A percentile compares a stretch with the other conserved stretches of the same genome.
Evolutionary conservation across 2,113 vertebrate species (phyloP).

Genomic region (Lagopus muta): DNA sequence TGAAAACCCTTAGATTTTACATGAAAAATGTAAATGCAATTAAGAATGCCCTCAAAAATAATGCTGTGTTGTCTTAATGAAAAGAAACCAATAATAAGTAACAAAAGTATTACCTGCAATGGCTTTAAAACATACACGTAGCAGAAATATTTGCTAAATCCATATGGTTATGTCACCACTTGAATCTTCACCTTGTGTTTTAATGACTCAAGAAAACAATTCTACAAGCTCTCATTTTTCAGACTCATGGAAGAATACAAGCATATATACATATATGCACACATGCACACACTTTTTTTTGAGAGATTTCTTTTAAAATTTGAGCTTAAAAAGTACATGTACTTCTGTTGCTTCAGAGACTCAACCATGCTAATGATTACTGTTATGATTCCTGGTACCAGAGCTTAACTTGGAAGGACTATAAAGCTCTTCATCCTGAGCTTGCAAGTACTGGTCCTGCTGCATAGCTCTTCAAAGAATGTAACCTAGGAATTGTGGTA

Average conservation of each 20-base stretch:
- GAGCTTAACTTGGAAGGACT: background rate
- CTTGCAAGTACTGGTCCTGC: background rate
- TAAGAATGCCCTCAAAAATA: background rate
- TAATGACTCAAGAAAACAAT: background rate
- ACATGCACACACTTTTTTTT: fast-evolving
- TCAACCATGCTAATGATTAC: background rate
- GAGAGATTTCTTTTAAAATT: background rate
- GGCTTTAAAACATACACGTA: background rate
- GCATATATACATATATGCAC: background rate
- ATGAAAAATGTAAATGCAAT: background rate
- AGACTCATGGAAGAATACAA: background rate
- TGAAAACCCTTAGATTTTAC: background rate
- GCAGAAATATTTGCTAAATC: background rate
- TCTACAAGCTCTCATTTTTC: background rate
- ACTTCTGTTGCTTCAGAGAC: background rate
- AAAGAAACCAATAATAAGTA: background rate
- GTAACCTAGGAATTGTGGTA: background rate
- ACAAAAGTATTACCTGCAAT: background rate
- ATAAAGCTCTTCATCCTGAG: background rate
- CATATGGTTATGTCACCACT: background rate
- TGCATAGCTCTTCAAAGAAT: background rate
- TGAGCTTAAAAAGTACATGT: background rate
- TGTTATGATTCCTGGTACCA: background rate
- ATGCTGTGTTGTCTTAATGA: background rate
- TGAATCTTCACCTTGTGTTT: background rate